Evolutionary conservation across 2,113 vertebrate species (phyloP).

Genomic region (Osmerus mordax): DNA sequence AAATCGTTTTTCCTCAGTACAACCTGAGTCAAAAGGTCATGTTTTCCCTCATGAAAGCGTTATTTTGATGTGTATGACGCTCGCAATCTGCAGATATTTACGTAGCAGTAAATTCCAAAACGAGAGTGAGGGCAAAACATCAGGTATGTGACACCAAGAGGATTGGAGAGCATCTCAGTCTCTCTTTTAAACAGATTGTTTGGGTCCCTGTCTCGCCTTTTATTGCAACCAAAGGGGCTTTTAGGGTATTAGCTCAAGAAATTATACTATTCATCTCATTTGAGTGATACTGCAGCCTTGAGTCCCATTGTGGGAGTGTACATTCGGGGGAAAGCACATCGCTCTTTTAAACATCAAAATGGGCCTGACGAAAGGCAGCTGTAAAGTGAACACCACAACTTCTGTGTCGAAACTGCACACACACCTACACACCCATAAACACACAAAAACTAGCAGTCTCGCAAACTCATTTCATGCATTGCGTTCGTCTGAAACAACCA

Average conservation of each 20-base stretch:
- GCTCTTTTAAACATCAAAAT: conserved; percentile 14
- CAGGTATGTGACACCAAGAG: conserved; percentile 1
- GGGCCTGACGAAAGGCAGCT: neutral
- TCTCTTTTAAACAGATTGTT: conserved; percentile 30
- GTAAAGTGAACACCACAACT: conserved; percentile 2
- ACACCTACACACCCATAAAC: neutral
- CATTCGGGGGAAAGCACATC: neutral
- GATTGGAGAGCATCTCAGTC: conserved; percentile 39
- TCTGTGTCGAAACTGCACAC: neutral
- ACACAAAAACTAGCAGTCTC: conserved; percentile 1
- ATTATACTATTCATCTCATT: conserved; percentile 27
- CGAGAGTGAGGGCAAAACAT: neutral
- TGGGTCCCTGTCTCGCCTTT: conserved; percentile 18
- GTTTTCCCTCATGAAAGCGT: conserved; percentile 3
- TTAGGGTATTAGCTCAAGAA: conserved; percentile 28
- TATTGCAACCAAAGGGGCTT: conserved; percentile 40
- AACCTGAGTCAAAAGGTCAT: neutral
- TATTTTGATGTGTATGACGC: neutral
- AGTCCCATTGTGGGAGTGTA: conserved; percentile 15
- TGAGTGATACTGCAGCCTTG: conserved; percentile 14
- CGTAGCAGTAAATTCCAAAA: conserved; percentile 1
- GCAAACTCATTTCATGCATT: conserved; percentile 28
- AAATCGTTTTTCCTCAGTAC: neutral
- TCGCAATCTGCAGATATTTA: neutral
- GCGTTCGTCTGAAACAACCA: conserved; percentile 13